Percentiles rank a stretch among this genome's conserved stretches.
These are phyloP conservation scores for Ophraella communa DNA, from an alignment of 2,888 invertebrate genomes.

Conservation along the genomic window DNA sequence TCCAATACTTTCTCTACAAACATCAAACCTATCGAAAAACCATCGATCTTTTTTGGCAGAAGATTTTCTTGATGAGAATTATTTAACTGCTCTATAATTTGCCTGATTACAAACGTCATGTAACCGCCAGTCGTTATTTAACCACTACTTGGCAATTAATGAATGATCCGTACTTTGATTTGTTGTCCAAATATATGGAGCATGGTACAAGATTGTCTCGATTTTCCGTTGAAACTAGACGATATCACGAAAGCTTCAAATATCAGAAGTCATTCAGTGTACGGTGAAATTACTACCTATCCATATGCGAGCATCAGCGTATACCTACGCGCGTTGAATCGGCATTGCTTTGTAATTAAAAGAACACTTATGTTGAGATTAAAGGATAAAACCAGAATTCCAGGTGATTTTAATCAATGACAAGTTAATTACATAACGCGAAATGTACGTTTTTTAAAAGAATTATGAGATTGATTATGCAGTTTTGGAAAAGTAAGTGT, in stretches of 20 bases:
- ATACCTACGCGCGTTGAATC: not conserved
- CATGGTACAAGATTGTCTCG: slow-evolving; percentile 44
- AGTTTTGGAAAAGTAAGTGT: not conserved
- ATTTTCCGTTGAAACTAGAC: slow-evolving; percentile 1
- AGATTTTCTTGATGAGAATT: no score
- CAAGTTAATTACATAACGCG: not conserved
- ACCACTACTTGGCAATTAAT: slow-evolving; percentile 41
- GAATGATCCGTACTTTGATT: slow-evolving; percentile 42
- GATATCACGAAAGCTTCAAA: slow-evolving; percentile 31
- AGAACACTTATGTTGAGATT: not conserved
- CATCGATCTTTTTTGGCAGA: no score
- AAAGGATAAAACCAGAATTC: not conserved
- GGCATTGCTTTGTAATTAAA: slow-evolving; percentile 7
- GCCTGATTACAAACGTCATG: not conserved
- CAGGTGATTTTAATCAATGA: not conserved
- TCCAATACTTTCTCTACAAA: no score
- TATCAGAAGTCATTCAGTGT: slow-evolving; percentile 37
- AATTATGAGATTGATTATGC: not conserved
- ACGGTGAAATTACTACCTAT: not conserved
- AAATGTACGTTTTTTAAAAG: not conserved
- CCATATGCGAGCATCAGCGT: not conserved
- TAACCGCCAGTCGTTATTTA: slow-evolving; percentile 28
- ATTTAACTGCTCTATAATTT: not conserved
- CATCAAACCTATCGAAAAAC: no score
- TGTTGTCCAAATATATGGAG: slow-evolving; percentile 41